phyloP scores from a whole-genome alignment of 2,113 vertebrate species.

The Capricornis sumatraensis region DNA sequence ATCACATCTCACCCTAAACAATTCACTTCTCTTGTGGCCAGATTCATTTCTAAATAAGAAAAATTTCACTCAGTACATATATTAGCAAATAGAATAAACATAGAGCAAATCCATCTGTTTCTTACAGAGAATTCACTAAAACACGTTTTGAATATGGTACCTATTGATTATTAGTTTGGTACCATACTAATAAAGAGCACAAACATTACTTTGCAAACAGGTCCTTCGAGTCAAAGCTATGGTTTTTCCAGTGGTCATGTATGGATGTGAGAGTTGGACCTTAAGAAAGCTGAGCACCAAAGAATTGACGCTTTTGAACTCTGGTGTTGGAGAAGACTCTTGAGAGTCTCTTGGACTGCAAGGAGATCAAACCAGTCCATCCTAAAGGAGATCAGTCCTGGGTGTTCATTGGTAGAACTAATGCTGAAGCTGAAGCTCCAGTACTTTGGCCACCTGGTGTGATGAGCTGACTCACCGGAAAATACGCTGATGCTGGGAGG shows the following conservation, averaged over 20 bases:
- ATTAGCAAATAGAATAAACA: background rate
- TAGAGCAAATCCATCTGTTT: background rate
- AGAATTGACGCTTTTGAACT: rapidly evolving
- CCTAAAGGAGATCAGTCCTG: rapidly evolving
- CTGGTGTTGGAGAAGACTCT: background rate
- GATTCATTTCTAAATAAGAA: background rate
- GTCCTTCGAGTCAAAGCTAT: rapidly evolving
- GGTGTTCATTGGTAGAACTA: background rate
- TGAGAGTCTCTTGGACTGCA: background rate
- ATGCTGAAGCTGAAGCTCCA: background rate
- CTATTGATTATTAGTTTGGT: too few relatives aligned
- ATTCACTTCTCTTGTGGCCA: background rate
- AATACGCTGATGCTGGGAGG: background rate
- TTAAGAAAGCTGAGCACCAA: background rate
- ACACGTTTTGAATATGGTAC: background rate
- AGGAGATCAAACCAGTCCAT: background rate
- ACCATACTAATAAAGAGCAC: background rate
- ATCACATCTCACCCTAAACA: rapidly evolving
- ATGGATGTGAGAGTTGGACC: background rate
- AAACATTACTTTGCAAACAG: background rate
- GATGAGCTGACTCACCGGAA: background rate
- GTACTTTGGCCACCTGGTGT: background rate
- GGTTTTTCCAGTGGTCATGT: background rate
- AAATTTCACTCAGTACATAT: background rate
- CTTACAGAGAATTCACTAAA: background rate